Evolutionary conservation across 2,113 vertebrate genomes (phyloP), one percentile per base, ranked within the genome.

Genomic region (Gallinago media): DNA sequence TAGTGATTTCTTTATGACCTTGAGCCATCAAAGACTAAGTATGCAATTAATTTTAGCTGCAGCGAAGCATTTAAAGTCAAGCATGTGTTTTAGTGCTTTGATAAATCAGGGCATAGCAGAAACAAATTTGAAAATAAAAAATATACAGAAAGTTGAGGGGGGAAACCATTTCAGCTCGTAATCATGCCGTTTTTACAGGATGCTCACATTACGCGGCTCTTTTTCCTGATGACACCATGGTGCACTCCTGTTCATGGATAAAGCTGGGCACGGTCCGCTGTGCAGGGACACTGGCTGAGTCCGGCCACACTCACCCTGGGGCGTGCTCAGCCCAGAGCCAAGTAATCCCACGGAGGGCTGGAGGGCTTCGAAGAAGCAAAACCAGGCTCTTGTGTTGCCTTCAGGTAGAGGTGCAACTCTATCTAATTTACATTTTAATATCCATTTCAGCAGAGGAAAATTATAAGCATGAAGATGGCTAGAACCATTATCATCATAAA

Each of bases 21-120:
- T 95, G 92, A 96, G 80, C 85, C 94, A 93, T 96, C 93, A 94
- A 96, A 95, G 89, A 73, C 85, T 62, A 83, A 96, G 88, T 42
- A 44, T 4, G 79, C 86, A 92, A 95, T 95, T 96, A 88, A 38
- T 71, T 96, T 47, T 92, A 95, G 94, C 88, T 94, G 88, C 88
- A 93, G 68, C 0, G 13, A 93, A 62, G 83, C 91, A 84, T 94
- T 96, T 87, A 74, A 96, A 97, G 84, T 89, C 76, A 52, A 94
- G 91, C 93, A 94, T 92, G 83, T 96, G 94, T 88, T 97, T 77
- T 46, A 94, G 75, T 31, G 85, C 72, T 94, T 96, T 96, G 94
- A 95, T 88, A 93, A 95, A 95, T 86, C 88, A 88, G 75, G 63
- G 55, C 55, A 62, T 14, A 80, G 72, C 82, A 95, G 90, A 93